These are phyloP conservation scores for Podargus strigoides DNA, from an alignment of 2,797 vertebrate genomes.

Conservation along the genomic window DNA sequence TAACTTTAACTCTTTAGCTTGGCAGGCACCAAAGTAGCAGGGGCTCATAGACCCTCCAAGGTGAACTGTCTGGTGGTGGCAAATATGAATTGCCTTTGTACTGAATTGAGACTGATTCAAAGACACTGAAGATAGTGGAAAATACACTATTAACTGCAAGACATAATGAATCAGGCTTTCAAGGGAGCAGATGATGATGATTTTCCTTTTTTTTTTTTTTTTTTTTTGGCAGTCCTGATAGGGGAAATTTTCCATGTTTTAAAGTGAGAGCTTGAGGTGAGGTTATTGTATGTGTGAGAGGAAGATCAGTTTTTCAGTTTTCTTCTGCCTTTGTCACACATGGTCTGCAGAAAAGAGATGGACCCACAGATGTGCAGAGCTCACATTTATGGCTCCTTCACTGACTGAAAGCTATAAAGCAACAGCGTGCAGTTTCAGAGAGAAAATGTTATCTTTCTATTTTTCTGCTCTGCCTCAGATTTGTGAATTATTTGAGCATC, in stretches of 20 bases:
- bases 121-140: neutral
- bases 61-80: neutral
- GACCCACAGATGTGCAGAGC: neutral
- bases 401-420: neutral
- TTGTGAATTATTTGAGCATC: neutral
- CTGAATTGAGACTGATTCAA: neutral
- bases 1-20: conserved; percentile 3
- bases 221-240: neutral
- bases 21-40: neutral
- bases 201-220: neutral
- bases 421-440: neutral
- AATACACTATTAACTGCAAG: neutral
- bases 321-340: neutral
- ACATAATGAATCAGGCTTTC: neutral
- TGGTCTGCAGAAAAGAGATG: neutral
- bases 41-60: neutral
- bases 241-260: neutral
- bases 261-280: neutral
- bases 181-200: neutral
- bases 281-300: neutral
- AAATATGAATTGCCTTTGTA: neutral
- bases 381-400: neutral
- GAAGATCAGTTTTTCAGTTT: neutral
- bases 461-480: neutral
- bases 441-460: neutral